Percentiles rank a stretch among this genome's conserved stretches.
Evolutionary conservation across 2,888 invertebrate genomes (phyloP).

Genomic region (Orthonychiurus folsomi): DNA sequence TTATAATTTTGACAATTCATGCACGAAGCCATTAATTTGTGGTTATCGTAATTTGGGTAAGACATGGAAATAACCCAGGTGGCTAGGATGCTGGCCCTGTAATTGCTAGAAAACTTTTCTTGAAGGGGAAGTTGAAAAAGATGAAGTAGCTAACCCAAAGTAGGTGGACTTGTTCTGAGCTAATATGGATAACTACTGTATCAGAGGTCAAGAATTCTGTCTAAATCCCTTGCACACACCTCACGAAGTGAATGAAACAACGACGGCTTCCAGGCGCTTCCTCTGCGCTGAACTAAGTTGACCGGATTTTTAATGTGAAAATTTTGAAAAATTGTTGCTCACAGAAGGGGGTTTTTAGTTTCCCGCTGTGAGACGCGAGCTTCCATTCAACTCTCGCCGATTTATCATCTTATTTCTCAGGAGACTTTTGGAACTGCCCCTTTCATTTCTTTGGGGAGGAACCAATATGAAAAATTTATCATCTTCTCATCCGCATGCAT

Average conservation of each 20-base stretch:
- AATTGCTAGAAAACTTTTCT: too few relatives aligned
- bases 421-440: constrained; percentile 31
- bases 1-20: background rate
- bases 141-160: constrained; percentile 22
- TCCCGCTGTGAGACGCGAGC: constrained; percentile 40
- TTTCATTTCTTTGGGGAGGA: constrained; percentile 28
- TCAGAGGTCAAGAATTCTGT: constrained; percentile 37
- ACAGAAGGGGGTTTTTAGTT: constrained; percentile 39
- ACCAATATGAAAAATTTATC: constrained; percentile 16
- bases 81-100: too few relatives aligned
- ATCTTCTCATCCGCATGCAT: constrained; percentile 10
- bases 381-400: constrained; percentile 40
- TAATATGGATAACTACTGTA: constrained; percentile 39
- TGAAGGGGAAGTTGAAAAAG: constrained; percentile 26
- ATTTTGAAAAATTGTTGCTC: background rate
- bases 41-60: too few relatives aligned
- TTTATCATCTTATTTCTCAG: constrained; percentile 40
- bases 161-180: constrained; percentile 37
- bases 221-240: background rate
- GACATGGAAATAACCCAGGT: too few relatives aligned
- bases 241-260: background rate
- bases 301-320: background rate
- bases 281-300: background rate
- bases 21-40: background rate
- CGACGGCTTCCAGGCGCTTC: background rate